Percentiles rank a stretch among this genome's conserved stretches.
These are phyloP conservation scores for Ctenicera cuprea DNA, from an alignment of 2,888 invertebrate genomes.

Conservation along the genomic window DNA sequence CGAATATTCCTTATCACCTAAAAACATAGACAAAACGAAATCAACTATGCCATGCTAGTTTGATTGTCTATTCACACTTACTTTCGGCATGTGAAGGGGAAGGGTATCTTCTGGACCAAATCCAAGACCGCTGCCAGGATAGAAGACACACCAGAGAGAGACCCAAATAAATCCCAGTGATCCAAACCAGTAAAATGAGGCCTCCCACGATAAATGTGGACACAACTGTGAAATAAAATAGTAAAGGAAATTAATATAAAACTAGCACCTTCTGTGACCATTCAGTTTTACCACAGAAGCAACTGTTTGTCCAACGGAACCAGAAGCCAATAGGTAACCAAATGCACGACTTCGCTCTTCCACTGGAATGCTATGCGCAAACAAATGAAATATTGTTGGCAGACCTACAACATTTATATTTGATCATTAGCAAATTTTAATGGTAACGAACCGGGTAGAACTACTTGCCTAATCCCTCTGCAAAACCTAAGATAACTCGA, in stretches of 20 bases:
- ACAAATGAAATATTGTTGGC: slow-evolving; percentile 85
- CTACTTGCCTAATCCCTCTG: slow-evolving; percentile 81
- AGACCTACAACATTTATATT: slow-evolving; percentile 78
- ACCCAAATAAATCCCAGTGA: slow-evolving; percentile 81
- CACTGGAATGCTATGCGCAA: slow-evolving; percentile 82
- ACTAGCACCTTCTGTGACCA: no score
- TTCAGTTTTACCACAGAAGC: slow-evolving; percentile 77
- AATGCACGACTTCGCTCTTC: slow-evolving; percentile 84
- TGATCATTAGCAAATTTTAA: neutral
- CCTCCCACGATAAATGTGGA: slow-evolving; percentile 81
- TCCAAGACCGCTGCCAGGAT: slow-evolving; percentile 74
- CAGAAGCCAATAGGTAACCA: slow-evolving; percentile 82
- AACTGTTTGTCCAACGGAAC: slow-evolving; percentile 85
- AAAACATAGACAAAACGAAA: slow-evolving; percentile 16
- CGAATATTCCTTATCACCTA: slow-evolving; percentile 72
- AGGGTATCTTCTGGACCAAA: slow-evolving; percentile 74
- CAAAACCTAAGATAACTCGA: slow-evolving; percentile 81
- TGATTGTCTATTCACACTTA: no score
- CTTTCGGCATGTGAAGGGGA: slow-evolving; percentile 77
- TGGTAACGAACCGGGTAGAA: no score
- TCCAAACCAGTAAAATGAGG: slow-evolving; percentile 82
- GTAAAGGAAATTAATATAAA: no score
- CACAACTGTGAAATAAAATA: slow-evolving; percentile 77
- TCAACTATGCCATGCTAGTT: no score
- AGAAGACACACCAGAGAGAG: slow-evolving; percentile 78